These are phyloP conservation scores for Magallana gigas DNA, from an alignment of 1,140 invertebrate genomes.

Conservation along the genomic window DNA sequence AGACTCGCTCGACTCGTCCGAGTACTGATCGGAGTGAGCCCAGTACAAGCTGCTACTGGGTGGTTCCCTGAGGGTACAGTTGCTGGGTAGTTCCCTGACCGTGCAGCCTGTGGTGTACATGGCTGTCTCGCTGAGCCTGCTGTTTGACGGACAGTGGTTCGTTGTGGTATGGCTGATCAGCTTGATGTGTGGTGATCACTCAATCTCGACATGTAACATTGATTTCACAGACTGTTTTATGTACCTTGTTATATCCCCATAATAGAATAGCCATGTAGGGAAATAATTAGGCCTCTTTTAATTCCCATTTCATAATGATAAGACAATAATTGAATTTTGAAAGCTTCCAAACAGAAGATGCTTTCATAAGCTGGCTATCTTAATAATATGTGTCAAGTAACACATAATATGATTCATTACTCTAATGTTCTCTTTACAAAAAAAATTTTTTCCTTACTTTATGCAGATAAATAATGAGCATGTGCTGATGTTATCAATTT, in stretches of 20 bases:
- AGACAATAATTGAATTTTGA: background rate
- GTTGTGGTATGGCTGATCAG: background rate
- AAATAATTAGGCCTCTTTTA: background rate
- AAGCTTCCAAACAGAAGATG: background rate
- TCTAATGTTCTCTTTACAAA: background rate
- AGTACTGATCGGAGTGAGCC: conserved; percentile 5
- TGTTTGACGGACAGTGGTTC: conserved; percentile 10
- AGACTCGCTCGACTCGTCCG: background rate
- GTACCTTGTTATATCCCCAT: background rate
- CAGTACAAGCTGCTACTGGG: conserved; percentile 6
- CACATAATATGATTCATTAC: conserved; percentile 10
- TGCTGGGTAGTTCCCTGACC: background rate
- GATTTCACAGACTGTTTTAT: conserved; percentile 24
- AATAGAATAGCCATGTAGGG: background rate
- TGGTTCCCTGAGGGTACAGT: background rate
- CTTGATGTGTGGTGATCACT: conserved; percentile 23
- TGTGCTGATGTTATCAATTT: conserved; percentile 32
- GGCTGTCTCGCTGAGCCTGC: background rate
- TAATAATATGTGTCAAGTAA: conserved; percentile 12
- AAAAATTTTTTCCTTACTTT: background rate
- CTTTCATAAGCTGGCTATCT: conserved; percentile 5
- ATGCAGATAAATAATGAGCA: conserved; percentile 25
- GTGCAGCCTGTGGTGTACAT: background rate
- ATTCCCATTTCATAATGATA: background rate
- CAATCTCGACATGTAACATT: conserved; percentile 33